Evolutionary conservation across 2,888 invertebrate species (phyloP), one percentile per base, ranked within the genome.

Genomic region (Luperina nickerlii): DNA sequence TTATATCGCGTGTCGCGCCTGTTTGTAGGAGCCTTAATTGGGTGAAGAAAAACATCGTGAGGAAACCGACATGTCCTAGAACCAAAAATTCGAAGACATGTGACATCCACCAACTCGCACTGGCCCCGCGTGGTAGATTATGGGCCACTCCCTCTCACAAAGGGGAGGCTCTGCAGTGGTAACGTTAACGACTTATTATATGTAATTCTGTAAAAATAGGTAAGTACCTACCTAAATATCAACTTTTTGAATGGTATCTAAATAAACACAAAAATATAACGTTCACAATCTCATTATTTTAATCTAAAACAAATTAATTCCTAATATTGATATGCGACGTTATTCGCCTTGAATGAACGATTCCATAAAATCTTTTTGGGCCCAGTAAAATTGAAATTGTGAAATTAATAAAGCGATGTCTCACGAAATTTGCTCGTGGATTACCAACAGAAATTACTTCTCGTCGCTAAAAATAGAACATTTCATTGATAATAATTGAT

Each of bases 391-490:
- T 48, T 48, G 48, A 48, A 48, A 48, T 48, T 13, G 48, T 85
- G 42, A 83, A 80, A 88, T 77, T 72, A 76, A 86, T 69, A 73
- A 73, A 27, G 57, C 51, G 85, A 79, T 71, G 20, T 76, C 65
- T 86, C 66, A n/a, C 48, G 72, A 66, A 86, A 86, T 69, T 68
- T 62, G 65, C 32, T 72, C 24, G 48, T 18, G 60, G 65, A 86
- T 82, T 62, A 71, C 65, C 54, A 20, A 68, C 45, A 76, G 76
- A 76, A 76, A 83, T 86, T 82, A 48, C 32, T 70, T 86, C 67
- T 75, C n/a, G n/a, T 24, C 27, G 18, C 13, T 13, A 48, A 69
- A 62, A 69, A 48, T 69, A 60, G 38, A 51, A 51, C 15, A 62
- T 73, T 70, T 63, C 54, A 76, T 73, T 83, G 68, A 73, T 82